Evolutionary conservation across 2,797 vertebrate species (phyloP).

Genomic region (Thamnophis elegans): DNA sequence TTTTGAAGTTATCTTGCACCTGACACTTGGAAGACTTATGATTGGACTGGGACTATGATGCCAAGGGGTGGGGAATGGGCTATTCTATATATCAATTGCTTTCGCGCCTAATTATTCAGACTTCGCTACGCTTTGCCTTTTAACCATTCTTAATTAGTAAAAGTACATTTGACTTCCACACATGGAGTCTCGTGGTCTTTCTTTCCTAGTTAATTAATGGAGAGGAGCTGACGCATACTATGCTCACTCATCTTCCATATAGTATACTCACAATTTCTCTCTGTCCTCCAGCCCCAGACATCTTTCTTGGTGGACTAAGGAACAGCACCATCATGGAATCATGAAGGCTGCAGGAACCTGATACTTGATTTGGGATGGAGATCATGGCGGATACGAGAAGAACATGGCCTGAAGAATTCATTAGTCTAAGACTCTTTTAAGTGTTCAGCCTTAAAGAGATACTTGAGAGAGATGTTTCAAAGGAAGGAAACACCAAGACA

Average conservation of each 20-base stretch:
- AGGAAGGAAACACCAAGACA: background rate
- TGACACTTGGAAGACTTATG: no score
- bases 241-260: background rate
- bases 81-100: no score
- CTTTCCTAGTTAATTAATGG: no score
- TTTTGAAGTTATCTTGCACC: no score
- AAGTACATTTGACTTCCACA: no score
- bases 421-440: background rate
- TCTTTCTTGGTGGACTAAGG: background rate
- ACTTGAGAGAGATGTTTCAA: background rate
- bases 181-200: no score
- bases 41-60: no score
- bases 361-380: background rate
- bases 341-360: background rate
- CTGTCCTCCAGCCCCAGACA: background rate
- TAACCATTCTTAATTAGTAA: no score
- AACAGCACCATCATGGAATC: background rate
- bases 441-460: background rate
- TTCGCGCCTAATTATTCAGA: no score
- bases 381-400: background rate
- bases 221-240: no score
- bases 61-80: no score
- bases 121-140: no score
- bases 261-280: background rate
- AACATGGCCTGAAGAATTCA: background rate